These are phyloP conservation scores for Xylota sylvarum DNA, from an alignment of 2,888 invertebrate genomes.

Conservation along the genomic window DNA sequence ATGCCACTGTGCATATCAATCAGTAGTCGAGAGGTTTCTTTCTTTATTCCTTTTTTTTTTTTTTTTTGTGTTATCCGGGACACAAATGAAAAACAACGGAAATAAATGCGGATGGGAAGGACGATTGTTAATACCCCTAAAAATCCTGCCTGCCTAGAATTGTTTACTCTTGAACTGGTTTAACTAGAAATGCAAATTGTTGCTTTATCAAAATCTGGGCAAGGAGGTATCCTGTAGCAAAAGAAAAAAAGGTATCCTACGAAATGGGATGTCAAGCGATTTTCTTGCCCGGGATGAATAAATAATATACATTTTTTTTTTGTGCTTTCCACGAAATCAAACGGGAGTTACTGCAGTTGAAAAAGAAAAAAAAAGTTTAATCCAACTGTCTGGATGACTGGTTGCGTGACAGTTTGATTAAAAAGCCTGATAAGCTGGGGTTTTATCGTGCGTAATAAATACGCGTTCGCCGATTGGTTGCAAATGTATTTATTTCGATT, in stretches of 20 bases:
- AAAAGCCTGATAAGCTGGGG: conserved; percentile 49
- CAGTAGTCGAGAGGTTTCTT: conserved; percentile 43
- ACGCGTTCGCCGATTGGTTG: conserved; percentile 26
- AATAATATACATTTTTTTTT: conserved; percentile 42
- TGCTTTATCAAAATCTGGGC: conserved; percentile 28
- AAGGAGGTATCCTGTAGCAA: not conserved
- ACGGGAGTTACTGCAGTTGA: conserved; percentile 36
- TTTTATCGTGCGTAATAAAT: conserved; percentile 68
- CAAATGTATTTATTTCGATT: conserved; percentile 21
- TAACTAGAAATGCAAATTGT: conserved; percentile 72
- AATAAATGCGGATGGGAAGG: conserved; percentile 44
- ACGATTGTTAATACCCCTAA: conserved; percentile 46
- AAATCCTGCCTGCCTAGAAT: conserved; percentile 35
- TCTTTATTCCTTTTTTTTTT: conserved; percentile 4
- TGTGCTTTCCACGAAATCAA: conserved; percentile 23
- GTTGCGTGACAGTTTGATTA: conserved; percentile 74
- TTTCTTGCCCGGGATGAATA: conserved; percentile 57
- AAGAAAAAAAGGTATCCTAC: conserved; percentile 7
- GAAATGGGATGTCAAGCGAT: conserved; percentile 32
- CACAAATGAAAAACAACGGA: conserved; percentile 38
- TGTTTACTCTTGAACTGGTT: conserved; percentile 67
- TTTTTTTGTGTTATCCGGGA: conserved; percentile 19
- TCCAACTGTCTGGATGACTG: conserved; percentile 52
- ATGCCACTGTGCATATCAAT: conserved; percentile 70
- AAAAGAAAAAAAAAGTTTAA: conserved; percentile 56